Percentiles rank a stretch among this genome's conserved stretches.
Conservation (phyloP, 2,888 invertebrate species). For the Epistrophe eligans region DNA sequence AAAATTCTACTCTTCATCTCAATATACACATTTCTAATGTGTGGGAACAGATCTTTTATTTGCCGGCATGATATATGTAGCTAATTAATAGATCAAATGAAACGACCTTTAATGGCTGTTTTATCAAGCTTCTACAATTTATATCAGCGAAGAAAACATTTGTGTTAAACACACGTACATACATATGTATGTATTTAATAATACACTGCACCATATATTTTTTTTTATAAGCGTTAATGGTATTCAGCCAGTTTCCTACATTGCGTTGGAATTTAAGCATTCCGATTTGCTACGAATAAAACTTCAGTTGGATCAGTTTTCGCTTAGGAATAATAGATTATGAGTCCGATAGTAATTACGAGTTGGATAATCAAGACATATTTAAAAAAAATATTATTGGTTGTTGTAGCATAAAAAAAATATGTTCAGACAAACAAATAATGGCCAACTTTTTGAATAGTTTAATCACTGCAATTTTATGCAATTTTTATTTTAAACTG, state of each 20-base stretch:
- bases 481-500: too few species aligned
- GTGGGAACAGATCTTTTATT: constrained; percentile 48
- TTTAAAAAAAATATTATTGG: background rate
- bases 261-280: constrained; percentile 11
- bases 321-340: background rate
- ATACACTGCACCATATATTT: background rate
- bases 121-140: constrained; percentile 60
- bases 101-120: constrained; percentile 63
- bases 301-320: background rate
- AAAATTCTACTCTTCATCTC: background rate
- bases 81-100: constrained; percentile 71
- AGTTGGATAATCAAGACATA: background rate
- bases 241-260: constrained; percentile 28
- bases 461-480: too few species aligned
- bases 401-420: too few species aligned
- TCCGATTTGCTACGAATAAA: constrained; percentile 18
- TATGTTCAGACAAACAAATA: too few species aligned
- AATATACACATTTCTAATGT: constrained; percentile 12
- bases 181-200: too few species aligned
- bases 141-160: constrained; percentile 21
- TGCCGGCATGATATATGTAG: constrained; percentile 23
- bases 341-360: background rate
- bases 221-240: constrained; percentile 27
- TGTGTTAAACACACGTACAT: constrained; percentile 16
- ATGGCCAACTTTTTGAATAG: too few species aligned